phyloP scores from a whole-genome alignment of 2,113 vertebrate species.

The Phaetusa simplex region DNA sequence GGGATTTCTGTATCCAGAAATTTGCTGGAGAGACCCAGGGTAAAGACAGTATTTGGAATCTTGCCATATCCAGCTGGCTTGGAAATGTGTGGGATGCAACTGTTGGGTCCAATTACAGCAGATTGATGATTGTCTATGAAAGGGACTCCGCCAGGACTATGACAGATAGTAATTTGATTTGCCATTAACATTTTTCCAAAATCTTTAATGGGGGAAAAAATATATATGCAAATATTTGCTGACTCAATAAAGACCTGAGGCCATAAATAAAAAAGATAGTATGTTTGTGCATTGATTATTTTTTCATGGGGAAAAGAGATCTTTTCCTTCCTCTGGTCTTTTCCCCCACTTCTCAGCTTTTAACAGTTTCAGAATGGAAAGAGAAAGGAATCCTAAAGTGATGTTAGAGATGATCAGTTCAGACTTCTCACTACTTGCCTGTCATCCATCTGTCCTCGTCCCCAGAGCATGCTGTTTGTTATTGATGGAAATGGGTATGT shows the following conservation, averaged over 20 bases:
- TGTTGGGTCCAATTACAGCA: neutral
- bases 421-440: neutral
- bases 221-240: neutral
- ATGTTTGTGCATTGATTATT: neutral
- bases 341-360: neutral
- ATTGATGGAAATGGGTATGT: neutral
- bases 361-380: neutral
- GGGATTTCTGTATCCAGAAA: neutral
- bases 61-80: neutral
- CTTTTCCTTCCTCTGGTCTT: neutral
- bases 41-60: neutral
- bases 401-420: neutral
- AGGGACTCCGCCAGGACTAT: neutral
- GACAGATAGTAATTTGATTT: slow-evolving; percentile 7
- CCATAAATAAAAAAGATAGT: neutral
- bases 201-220: neutral
- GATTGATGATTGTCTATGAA: neutral
- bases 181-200: neutral
- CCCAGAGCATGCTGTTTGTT: neutral
- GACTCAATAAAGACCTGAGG: neutral
- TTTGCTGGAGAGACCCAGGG: neutral
- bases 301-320: neutral
- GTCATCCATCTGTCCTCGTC: neutral
- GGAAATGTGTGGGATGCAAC: neutral
- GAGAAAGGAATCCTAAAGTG: neutral